Evolutionary conservation across 2,888 invertebrate species (phyloP).

Genomic region (Camptogramma bilineatum): DNA sequence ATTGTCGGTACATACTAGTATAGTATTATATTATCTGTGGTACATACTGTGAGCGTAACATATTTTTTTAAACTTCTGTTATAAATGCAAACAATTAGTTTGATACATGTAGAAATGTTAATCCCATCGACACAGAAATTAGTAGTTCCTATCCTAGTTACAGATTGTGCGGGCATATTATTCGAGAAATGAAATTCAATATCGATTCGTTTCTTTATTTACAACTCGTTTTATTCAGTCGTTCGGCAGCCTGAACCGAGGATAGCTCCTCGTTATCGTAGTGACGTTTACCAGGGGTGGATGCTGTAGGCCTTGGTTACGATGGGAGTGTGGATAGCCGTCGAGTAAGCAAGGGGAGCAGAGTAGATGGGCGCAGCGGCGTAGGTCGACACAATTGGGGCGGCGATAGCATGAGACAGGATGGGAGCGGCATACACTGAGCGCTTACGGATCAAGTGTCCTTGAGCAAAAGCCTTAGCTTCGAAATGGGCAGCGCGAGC

Average conservation of each 20-base stretch:
- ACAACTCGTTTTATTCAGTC: slow-evolving; percentile 57
- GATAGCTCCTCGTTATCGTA: slow-evolving; percentile 59
- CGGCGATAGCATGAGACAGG: slow-evolving; percentile 57
- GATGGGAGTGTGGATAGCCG: slow-evolving; percentile 59
- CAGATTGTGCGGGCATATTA: background rate
- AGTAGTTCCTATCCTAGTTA: background rate
- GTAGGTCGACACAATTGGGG: slow-evolving; percentile 61
- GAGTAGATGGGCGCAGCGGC: slow-evolving; percentile 60
- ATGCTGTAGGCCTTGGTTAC: slow-evolving; percentile 67
- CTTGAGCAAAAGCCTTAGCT: slow-evolving; percentile 68
- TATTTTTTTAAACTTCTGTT: too few relatives aligned
- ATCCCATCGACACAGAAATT: too few relatives aligned
- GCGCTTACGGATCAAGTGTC: slow-evolving; percentile 74
- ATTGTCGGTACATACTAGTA: background rate
- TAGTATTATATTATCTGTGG: too few relatives aligned
- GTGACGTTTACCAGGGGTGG: slow-evolving; percentile 70
- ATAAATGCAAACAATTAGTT: too few relatives aligned
- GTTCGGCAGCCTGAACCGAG: slow-evolving; percentile 66
- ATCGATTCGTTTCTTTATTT: slow-evolving; percentile 54
- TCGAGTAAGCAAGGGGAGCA: slow-evolving; percentile 57
- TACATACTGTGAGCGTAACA: background rate
- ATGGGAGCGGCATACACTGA: slow-evolving; percentile 63
- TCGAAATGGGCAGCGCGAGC: slow-evolving; percentile 74
- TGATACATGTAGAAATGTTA: too few relatives aligned
- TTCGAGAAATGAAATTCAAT: slow-evolving; percentile 5